These are phyloP conservation scores for Amphiura filiformis DNA, from an alignment of 35 echinoderm and acorn worm species.

Conservation along the genomic window DNA sequence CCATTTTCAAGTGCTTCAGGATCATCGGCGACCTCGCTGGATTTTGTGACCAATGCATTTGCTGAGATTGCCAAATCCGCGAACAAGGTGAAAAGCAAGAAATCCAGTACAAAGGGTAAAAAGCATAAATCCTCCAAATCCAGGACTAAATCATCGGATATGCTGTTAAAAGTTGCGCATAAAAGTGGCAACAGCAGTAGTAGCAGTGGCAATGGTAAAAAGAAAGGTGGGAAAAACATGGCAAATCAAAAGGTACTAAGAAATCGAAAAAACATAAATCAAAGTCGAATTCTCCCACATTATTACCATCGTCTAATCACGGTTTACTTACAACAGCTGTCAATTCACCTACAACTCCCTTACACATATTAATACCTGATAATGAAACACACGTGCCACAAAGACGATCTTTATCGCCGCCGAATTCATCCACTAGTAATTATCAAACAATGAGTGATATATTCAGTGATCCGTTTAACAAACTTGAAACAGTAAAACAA, in stretches of 20 bases:
- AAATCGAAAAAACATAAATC: constrained; percentile 10
- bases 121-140: constrained; percentile 16
- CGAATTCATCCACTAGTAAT: background rate
- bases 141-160: constrained; percentile 28
- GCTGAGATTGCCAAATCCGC: constrained; percentile 19
- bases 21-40: background rate
- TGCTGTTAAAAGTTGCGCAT: constrained; percentile 30
- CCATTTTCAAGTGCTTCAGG: background rate
- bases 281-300: background rate
- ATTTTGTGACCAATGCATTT: background rate
- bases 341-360: constrained; percentile 51
- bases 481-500: background rate
- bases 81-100: constrained; percentile 48
- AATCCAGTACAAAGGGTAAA: constrained; percentile 24
- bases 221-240: constrained; percentile 43
- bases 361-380: constrained; percentile 84
- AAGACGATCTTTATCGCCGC: background rate
- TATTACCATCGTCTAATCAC: background rate
- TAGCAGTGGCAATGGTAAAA: background rate
- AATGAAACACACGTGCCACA: constrained; percentile 32
- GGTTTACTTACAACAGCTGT: constrained; percentile 17
- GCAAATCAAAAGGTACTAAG: constrained; percentile 18
- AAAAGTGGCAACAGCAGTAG: constrained; percentile 7
- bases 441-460: background rate
- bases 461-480: background rate